phyloP scores from a whole-genome alignment of 1,140 invertebrate species.

The Proctacanthus coquilletti region DNA sequence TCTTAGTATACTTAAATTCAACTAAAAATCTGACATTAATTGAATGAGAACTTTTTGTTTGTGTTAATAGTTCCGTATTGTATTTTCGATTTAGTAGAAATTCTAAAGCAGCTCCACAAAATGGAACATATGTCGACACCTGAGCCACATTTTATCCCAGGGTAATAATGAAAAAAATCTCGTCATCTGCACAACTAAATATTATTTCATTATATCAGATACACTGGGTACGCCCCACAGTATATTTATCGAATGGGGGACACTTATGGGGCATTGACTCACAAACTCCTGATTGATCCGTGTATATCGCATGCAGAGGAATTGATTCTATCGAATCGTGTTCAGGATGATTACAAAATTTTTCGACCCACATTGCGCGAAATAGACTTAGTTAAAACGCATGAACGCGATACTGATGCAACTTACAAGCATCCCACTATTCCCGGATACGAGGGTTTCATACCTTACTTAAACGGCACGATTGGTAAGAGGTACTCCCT shows the following conservation, averaged over 20 bases:
- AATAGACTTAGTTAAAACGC: slow-evolving; percentile 42
- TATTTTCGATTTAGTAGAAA: too few relatives aligned
- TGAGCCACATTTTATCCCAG: too few relatives aligned
- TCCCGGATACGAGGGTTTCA: slow-evolving; percentile 52
- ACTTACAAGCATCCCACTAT: slow-evolving; percentile 51
- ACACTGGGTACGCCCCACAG: slow-evolving; percentile 55
- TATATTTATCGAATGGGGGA: slow-evolving; percentile 51
- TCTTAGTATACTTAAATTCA: too few relatives aligned
- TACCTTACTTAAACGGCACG: slow-evolving; percentile 41
- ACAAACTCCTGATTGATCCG: slow-evolving; percentile 54
- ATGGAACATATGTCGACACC: too few relatives aligned
- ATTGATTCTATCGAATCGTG: slow-evolving; percentile 46
- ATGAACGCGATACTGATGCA: slow-evolving; percentile 41
- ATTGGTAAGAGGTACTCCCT: slow-evolving; percentile 49
- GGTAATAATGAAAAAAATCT: too few relatives aligned
- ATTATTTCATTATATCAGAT: slow-evolving; percentile 31
- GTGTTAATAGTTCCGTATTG: too few relatives aligned
- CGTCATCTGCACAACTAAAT: too few relatives aligned
- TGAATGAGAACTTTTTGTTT: too few relatives aligned
- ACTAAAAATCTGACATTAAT: too few relatives aligned
- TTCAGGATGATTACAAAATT: slow-evolving; percentile 40
- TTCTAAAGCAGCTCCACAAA: too few relatives aligned
- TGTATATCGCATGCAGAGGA: slow-evolving; percentile 49
- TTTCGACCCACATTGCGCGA: slow-evolving; percentile 40
- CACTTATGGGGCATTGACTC: slow-evolving; percentile 50